Evolutionary conservation across 2,888 invertebrate genomes (phyloP).

Genomic region (Ectobius pallidus): DNA sequence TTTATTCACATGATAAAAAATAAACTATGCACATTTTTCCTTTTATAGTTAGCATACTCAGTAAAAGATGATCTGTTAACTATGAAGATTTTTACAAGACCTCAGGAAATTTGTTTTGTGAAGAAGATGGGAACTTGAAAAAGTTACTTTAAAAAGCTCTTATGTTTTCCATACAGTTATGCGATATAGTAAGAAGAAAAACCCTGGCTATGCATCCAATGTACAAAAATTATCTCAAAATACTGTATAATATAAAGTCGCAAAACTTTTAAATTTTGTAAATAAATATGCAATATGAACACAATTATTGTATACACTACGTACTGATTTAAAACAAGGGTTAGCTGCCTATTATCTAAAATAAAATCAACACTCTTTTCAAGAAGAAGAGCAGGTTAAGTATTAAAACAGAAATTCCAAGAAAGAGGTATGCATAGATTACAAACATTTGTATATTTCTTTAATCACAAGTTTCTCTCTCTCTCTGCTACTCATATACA

Average conservation of each 20-base stretch:
- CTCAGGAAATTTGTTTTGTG: constrained; percentile 22
- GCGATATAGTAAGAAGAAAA: constrained; percentile 39
- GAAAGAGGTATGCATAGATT: constrained; percentile 42
- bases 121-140: constrained; percentile 22
- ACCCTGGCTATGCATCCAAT: constrained; percentile 38
- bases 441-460: constrained; percentile 35
- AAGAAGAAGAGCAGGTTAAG: constrained; percentile 37
- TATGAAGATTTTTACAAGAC: constrained; percentile 41
- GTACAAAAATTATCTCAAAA: constrained; percentile 42
- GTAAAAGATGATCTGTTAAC: constrained; percentile 43
- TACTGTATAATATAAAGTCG: constrained; percentile 39
- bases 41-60: constrained; percentile 46
- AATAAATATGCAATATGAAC: constrained; percentile 41
- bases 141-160: constrained; percentile 36
- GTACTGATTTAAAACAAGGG: constrained; percentile 38
- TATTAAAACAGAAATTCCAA: constrained; percentile 40
- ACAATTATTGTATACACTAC: constrained; percentile 30
- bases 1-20: constrained; percentile 71
- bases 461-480: not conserved
- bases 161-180: constrained; percentile 39
- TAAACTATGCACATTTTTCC: constrained; percentile 65
- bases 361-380: constrained; percentile 38
- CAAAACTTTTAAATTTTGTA: constrained; percentile 36
- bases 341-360: constrained; percentile 43
- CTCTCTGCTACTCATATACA: constrained; percentile 17